A percentile compares a stretch with the other conserved stretches of the same genome.
Conservation (phyloP, 2,797 vertebrate species). For the Chaetophractus vellerosus region DNA sequence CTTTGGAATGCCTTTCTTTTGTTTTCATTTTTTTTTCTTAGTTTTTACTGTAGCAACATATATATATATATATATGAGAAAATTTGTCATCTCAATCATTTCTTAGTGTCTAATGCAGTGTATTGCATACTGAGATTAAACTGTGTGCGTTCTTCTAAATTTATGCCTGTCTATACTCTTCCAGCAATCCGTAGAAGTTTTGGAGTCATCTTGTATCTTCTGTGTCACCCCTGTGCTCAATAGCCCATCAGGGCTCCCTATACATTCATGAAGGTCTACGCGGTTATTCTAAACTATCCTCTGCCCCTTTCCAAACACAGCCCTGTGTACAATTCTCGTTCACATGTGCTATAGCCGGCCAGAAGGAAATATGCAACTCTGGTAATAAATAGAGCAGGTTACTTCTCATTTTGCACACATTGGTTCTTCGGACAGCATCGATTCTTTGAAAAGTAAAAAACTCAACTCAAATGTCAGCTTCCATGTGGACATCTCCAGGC, state of each 20-base stretch:
- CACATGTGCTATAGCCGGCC: not conserved
- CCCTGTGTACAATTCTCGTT: not conserved
- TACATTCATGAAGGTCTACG: not conserved
- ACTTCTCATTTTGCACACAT: not conserved
- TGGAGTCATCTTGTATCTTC: not conserved
- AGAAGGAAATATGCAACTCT: not conserved
- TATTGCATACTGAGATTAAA: too few relatives aligned
- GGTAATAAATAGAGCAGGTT: not conserved
- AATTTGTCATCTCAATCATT: too few relatives aligned
- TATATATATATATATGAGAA: too few relatives aligned
- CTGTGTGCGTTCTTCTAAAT: not conserved
- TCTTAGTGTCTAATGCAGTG: too few relatives aligned
- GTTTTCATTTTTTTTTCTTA: too few relatives aligned
- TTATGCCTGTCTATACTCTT: not conserved
- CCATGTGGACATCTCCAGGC: not conserved
- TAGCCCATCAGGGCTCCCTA: not conserved
- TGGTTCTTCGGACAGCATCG: too few relatives aligned
- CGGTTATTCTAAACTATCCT: not conserved
- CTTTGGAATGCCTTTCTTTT: too few relatives aligned
- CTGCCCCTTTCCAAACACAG: not conserved
- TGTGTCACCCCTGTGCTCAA: not conserved
- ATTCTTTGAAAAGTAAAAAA: not conserved
- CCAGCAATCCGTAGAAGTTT: not conserved
- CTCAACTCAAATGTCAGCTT: not conserved
- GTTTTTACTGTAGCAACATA: too few relatives aligned